Evolutionary conservation across 1,140 invertebrate species (phyloP).

Genomic region (Schmidtea mediterranea): DNA sequence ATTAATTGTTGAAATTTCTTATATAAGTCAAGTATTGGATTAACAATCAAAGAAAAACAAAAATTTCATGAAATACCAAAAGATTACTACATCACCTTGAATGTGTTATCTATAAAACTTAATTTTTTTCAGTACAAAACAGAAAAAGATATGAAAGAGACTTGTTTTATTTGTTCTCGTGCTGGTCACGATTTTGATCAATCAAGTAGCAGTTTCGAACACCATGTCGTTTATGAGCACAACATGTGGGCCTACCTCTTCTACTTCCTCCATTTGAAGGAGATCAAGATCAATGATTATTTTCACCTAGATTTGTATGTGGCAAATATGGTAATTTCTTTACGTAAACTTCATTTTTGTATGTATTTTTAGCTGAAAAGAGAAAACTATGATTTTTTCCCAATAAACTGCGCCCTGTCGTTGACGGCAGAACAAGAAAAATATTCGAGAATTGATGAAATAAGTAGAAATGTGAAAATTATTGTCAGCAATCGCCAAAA

Average conservation of each 20-base stretch:
- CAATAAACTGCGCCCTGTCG: slow-evolving; percentile 23
- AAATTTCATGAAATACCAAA: background rate
- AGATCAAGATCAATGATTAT: slow-evolving; percentile 23
- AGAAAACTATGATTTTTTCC: slow-evolving; percentile 25
- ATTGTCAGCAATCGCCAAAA: slow-evolving; percentile 9
- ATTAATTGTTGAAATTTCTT: too few species aligned
- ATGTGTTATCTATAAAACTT: background rate
- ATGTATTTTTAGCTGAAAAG: slow-evolving; percentile 13
- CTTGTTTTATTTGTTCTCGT: slow-evolving; percentile 23
- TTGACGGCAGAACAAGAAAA: slow-evolving; percentile 11
- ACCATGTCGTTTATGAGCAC: slow-evolving; percentile 23
- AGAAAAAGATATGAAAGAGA: slow-evolving; percentile 21
- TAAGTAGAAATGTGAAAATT: slow-evolving; percentile 7
- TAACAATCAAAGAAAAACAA: background rate
- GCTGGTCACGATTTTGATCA: slow-evolving; percentile 23
- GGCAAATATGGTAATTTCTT: slow-evolving; percentile 13
- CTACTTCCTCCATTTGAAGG: slow-evolving; percentile 24
- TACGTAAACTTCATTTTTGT: background rate
- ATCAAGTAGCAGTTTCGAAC: slow-evolving; percentile 20
- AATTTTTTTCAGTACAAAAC: slow-evolving; percentile 19
- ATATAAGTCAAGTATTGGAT: too few species aligned
- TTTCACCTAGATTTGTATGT: slow-evolving; percentile 22
- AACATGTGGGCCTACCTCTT: slow-evolving; percentile 27
- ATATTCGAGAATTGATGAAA: slow-evolving; percentile 11
- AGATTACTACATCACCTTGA: too few species aligned